Evolutionary conservation across 2,797 vertebrate genomes (phyloP).

Genomic region (Phalloptychus januarius): DNA sequence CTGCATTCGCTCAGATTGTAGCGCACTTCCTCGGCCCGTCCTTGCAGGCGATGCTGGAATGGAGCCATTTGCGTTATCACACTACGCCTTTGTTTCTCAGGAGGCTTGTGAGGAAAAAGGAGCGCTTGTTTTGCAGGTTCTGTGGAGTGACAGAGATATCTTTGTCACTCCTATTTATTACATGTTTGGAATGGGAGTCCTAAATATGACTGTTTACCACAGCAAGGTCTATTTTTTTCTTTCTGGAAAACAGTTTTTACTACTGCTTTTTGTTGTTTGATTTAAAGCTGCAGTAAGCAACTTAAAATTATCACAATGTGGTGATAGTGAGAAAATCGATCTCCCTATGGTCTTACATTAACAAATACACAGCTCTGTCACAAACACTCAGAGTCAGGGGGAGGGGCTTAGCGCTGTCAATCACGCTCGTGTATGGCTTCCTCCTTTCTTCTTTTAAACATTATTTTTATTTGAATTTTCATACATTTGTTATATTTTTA

Average conservation of each 20-base stretch:
- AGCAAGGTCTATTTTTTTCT: constrained; percentile 44
- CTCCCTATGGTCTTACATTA: no score
- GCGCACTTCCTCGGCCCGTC: constrained; percentile 55
- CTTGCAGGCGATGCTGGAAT: constrained; percentile 55
- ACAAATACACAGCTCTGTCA: no score
- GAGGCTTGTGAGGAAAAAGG: constrained; percentile 56
- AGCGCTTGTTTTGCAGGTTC: constrained; percentile 63
- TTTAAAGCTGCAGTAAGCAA: background rate
- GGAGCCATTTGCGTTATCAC: constrained; percentile 54
- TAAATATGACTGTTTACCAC: constrained; percentile 58
- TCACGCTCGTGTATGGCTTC: no score
- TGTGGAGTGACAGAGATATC: constrained; percentile 65
- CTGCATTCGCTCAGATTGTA: constrained; percentile 23
- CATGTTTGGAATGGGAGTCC: constrained; percentile 45
- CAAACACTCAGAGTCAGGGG: no score
- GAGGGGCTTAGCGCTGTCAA: no score
- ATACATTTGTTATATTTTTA: no score
- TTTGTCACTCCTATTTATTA: constrained; percentile 69
- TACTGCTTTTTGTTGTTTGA: constrained; percentile 19
- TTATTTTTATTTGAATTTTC: no score
- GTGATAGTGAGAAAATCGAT: no score
- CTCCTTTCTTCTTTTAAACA: no score
- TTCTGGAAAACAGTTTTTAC: background rate
- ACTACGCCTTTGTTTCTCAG: constrained; percentile 66
- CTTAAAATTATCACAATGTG: no score